These are phyloP conservation scores for Tringa solitaria DNA, from an alignment of 2,113 vertebrate species.

Conservation along the genomic window DNA sequence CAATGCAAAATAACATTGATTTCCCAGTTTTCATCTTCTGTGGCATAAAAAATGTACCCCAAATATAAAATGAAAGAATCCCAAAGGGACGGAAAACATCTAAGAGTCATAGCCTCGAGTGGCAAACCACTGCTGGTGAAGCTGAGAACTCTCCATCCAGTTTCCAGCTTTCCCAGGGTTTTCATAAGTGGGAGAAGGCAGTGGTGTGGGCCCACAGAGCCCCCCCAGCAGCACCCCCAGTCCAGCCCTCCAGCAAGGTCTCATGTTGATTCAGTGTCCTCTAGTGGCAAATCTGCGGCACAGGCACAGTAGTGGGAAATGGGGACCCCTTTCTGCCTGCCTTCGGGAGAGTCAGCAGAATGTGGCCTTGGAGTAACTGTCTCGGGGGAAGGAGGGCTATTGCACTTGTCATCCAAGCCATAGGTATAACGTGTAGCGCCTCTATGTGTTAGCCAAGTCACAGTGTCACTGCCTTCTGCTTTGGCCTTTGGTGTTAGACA, in stretches of 20 bases:
- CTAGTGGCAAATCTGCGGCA: conserved; percentile 52
- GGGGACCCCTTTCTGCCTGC: neutral
- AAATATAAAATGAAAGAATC: conserved; percentile 30
- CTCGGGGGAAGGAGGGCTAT: neutral
- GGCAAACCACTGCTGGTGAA: neutral
- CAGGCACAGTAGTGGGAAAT: neutral
- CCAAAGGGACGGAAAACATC: neutral
- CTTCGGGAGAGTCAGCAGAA: neutral
- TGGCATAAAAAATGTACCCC: neutral
- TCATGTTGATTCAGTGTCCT: conserved; percentile 62
- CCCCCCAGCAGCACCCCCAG: neutral
- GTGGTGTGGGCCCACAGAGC: neutral
- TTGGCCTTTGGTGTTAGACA: neutral
- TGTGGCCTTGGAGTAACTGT: neutral
- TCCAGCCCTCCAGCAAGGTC: neutral
- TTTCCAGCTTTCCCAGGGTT: neutral
- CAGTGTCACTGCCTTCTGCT: neutral
- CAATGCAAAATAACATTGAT: conserved; percentile 47
- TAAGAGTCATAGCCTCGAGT: neutral
- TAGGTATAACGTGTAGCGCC: neutral
- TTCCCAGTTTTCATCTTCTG: conserved; percentile 35
- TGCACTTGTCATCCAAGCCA: neutral
- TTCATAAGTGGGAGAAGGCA: neutral
- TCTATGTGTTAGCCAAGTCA: neutral
- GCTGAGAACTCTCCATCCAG: neutral